These are phyloP conservation scores for Apomyelois bistriatella DNA, from an alignment of 2,888 invertebrate species.

Conservation along the genomic window DNA sequence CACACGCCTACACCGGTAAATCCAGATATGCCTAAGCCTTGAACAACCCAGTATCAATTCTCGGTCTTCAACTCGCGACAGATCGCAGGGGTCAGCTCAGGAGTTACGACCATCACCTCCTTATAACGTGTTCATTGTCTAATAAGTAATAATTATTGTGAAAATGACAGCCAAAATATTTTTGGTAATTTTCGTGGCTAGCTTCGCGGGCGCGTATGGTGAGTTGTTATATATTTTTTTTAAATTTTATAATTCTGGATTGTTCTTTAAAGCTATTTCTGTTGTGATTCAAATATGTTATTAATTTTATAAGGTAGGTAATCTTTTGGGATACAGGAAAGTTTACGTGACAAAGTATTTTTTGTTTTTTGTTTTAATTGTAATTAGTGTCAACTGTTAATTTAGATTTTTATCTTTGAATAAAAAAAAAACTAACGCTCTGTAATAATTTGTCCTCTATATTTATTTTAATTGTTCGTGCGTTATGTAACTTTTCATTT, in stretches of 20 bases:
- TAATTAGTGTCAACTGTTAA: too few relatives aligned
- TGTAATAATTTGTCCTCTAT: too few relatives aligned
- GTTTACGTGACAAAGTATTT: too few relatives aligned
- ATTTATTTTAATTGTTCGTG: too few relatives aligned
- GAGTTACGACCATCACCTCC: constrained; percentile 12
- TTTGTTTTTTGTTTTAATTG: too few relatives aligned
- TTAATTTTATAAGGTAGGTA: too few relatives aligned
- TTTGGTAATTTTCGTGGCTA: constrained; percentile 15
- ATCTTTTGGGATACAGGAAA: too few relatives aligned
- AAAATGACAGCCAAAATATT: constrained; percentile 16
- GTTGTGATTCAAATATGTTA: too few relatives aligned
- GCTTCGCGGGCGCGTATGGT: constrained; percentile 17
- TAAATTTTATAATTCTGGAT: neutral
- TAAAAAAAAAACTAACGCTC: too few relatives aligned
- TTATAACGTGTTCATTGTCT: neutral
- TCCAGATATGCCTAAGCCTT: constrained; percentile 47
- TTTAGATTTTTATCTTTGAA: too few relatives aligned
- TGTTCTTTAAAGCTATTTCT: too few relatives aligned
- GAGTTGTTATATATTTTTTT: neutral
- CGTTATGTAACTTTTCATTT: too few relatives aligned
- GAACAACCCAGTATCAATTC: constrained; percentile 44
- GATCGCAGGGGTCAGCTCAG: constrained; percentile 7
- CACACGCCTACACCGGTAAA: constrained; percentile 52
- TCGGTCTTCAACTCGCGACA: constrained; percentile 24
- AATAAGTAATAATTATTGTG: neutral